phyloP scores from a whole-genome alignment of 2,797 vertebrate species.

The Coccyzus lansbergi region DNA sequence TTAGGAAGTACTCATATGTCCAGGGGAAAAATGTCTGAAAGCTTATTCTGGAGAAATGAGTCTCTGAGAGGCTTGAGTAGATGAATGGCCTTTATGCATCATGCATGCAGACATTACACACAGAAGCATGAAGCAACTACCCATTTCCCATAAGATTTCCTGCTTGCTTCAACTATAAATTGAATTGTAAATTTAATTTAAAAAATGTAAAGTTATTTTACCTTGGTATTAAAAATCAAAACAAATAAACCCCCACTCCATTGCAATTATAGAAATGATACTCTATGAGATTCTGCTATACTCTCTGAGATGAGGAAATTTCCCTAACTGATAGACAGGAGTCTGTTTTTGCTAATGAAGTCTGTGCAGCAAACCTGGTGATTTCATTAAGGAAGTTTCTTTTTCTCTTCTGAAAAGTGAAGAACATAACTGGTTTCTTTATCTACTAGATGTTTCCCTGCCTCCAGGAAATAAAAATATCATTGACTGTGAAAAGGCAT shows the following conservation, averaged over 20 bases:
- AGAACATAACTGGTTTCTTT: neutral
- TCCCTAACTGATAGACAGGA: neutral
- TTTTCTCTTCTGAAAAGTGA: neutral
- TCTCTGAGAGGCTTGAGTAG: neutral
- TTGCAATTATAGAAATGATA: neutral
- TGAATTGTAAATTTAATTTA: conserved; percentile 26
- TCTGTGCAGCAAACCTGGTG: neutral
- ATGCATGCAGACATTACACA: neutral
- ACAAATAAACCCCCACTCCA: accelerated
- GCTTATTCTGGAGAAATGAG: neutral
- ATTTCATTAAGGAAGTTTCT: neutral
- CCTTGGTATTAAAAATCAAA: neutral
- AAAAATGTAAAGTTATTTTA: conserved; percentile 20
- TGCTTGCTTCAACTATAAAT: conserved; percentile 5
- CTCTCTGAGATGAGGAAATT: neutral
- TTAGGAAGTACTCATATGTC: neutral
- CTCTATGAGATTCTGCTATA: neutral
- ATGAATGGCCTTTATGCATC: neutral
- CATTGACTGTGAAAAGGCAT: neutral
- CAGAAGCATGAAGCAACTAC: neutral
- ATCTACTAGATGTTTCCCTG: neutral
- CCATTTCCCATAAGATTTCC: neutral
- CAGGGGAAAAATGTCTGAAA: neutral
- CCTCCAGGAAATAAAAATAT: neutral
- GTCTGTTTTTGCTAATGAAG: neutral